Evolutionary conservation across 2,888 invertebrate genomes (phyloP).

Genomic region (Phengaris alcon): DNA sequence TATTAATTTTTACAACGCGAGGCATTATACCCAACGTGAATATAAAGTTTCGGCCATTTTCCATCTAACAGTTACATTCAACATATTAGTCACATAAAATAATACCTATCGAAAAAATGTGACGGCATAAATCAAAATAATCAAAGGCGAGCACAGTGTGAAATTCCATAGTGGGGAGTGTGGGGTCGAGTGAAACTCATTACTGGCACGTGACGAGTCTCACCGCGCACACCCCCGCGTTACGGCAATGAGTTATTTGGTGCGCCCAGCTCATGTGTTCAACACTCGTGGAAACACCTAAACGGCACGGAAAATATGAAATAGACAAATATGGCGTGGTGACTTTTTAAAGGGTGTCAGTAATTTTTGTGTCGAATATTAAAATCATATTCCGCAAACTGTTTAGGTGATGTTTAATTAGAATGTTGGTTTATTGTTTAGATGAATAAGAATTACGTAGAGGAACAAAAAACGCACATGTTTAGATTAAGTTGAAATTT

Average conservation of each 20-base stretch:
- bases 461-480: too few species aligned
- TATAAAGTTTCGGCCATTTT: background rate
- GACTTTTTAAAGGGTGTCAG: background rate
- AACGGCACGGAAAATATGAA: background rate
- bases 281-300: slow-evolving; percentile 34
- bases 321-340: slow-evolving; percentile 9
- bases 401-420: too few species aligned
- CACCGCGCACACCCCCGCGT: slow-evolving; percentile 56
- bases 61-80: background rate
- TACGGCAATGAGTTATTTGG: slow-evolving; percentile 76
- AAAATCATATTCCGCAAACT: too few species aligned
- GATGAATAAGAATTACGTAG: too few species aligned
- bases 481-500: too few species aligned
- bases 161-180: slow-evolving; percentile 66
- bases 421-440: too few species aligned
- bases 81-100: slow-evolving; percentile 26
- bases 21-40: background rate
- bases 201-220: slow-evolving; percentile 73
- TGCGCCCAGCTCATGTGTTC: slow-evolving; percentile 67
- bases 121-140: slow-evolving; percentile 66
- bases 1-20: too few species aligned
- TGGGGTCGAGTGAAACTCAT: slow-evolving; percentile 68
- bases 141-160: slow-evolving; percentile 63
- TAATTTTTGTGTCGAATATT: too few species aligned
- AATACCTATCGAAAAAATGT: slow-evolving; percentile 49